Evolutionary conservation across 2,888 invertebrate genomes (phyloP).

Genomic region (Megaustenia siamemsis): DNA sequence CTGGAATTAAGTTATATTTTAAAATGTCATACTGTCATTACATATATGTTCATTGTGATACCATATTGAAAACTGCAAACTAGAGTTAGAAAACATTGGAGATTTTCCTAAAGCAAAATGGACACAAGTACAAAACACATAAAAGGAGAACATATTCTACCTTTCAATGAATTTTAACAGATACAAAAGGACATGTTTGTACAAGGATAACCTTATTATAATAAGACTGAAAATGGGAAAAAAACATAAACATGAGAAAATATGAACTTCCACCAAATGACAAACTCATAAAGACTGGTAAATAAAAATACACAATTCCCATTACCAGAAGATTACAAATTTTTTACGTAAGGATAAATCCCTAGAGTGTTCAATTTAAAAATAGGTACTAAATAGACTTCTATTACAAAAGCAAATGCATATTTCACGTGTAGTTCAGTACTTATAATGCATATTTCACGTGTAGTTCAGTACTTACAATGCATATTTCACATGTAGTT

Average conservation of each 20-base stretch:
- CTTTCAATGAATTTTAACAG: too few relatives aligned
- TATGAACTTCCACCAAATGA: conserved; percentile 21
- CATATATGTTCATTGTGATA: too few relatives aligned
- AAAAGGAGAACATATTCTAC: too few relatives aligned
- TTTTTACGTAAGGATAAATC: not conserved
- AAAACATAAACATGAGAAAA: not conserved
- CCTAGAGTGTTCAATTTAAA: not conserved
- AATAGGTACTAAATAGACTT: not conserved
- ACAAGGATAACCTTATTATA: not conserved
- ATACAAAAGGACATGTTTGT: not conserved
- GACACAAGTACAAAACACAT: too few relatives aligned
- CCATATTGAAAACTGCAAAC: too few relatives aligned
- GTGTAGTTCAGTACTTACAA: too few relatives aligned
- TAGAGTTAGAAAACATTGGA: too few relatives aligned
- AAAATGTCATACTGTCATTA: too few relatives aligned
- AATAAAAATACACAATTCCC: conserved; percentile 5
- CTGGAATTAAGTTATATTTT: too few relatives aligned
- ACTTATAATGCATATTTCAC: not conserved
- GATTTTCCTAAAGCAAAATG: too few relatives aligned
- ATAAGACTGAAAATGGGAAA: not conserved
- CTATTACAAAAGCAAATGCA: not conserved
- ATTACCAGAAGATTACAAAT: conserved; percentile 8
- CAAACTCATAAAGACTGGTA: not conserved
- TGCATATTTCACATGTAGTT: not conserved
- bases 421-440: not conserved